Base-by-base conservation (phyloP, 2,113 vertebrate genomes). In the Menura novaehollandiae region DNA sequence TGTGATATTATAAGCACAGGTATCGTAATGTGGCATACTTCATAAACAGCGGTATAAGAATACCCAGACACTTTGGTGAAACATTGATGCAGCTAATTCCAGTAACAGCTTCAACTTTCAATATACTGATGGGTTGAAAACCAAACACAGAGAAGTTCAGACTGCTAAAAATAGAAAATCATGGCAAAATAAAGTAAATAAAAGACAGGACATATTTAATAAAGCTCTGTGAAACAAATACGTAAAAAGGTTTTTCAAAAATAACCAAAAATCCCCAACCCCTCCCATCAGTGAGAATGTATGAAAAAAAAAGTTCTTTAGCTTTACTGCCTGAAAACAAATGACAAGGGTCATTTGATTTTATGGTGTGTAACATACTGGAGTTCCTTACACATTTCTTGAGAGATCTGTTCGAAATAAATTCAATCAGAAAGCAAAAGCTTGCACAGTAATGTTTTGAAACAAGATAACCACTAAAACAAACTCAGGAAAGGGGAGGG, bases 251-350 rank as follows among this genome's bases (percentile, higher is more conserved):
- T 20, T 32, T 51, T 84, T 56, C 7, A 59, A 83, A 95, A 88
- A 39, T 28, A 69, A 80, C 52, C 3, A 63, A 84, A 92, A 77
- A 86, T 44, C 13, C 39, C 23, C 60, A 84, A 32, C 2, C 23
- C 21, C 63, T 62, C 46, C 12, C 10, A 64, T 64, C 19, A 81
- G 8, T 35, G 28, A 86, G 44, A 74, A 77, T 26, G 35, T 17
- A 80, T 52, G 35, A 55, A 85, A 68, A 89, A 67, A 33, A 46
- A 58, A n/a, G 6, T 49, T 87, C 37, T 87, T 96, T 47, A 88
- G 30, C 63, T 88, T 77, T 94, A 88, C 72, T 83, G 52, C n/a
- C 92, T 93, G 83, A 77, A 96, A 79, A 73, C 41, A 93, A 91
- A 59, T 11, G 28, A 56, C 71, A 86, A 80, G 58, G 10, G 32